Percentiles rank a stretch among this genome's conserved stretches.
These are phyloP conservation scores for Onychomys torridus DNA, from an alignment of 2,797 vertebrate species.

Conservation along the genomic window DNA sequence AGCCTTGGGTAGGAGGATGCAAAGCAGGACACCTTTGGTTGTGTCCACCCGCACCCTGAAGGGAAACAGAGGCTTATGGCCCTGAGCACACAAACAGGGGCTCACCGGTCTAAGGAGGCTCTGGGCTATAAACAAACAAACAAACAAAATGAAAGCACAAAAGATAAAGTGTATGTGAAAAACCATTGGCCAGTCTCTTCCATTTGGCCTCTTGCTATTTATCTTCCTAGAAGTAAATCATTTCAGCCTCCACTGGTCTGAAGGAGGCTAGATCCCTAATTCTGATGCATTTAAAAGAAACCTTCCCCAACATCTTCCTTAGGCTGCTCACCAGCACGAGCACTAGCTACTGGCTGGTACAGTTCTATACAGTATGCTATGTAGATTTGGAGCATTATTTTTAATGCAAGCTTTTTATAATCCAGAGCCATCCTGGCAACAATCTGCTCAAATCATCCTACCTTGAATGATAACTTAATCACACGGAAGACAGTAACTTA, in stretches of 20 bases:
- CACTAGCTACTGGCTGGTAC: background rate
- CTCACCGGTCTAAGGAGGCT: background rate
- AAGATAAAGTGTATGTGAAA: background rate
- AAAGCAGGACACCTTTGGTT: rapidly evolving
- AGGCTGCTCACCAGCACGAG: background rate
- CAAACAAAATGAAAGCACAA: rapidly evolving
- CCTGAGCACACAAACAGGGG: background rate
- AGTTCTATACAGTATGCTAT: background rate
- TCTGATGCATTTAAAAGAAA: background rate
- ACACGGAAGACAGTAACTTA: background rate
- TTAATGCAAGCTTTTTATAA: background rate
- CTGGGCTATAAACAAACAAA: background rate
- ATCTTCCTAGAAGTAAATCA: conserved; percentile 28
- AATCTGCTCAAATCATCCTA: background rate
- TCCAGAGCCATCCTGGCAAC: background rate
- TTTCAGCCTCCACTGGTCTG: background rate
- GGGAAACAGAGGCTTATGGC: background rate
- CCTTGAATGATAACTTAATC: background rate
- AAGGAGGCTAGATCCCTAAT: background rate
- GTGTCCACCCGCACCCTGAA: background rate
- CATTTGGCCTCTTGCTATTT: background rate
- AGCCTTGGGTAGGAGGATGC: background rate
- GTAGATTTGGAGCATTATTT: background rate
- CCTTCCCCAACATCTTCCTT: background rate
- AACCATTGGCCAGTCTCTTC: background rate